Percentiles rank a stretch among this genome's conserved stretches.
Conservation (phyloP, 2,113 vertebrate species). For the Macrotis lagotis region DNA sequence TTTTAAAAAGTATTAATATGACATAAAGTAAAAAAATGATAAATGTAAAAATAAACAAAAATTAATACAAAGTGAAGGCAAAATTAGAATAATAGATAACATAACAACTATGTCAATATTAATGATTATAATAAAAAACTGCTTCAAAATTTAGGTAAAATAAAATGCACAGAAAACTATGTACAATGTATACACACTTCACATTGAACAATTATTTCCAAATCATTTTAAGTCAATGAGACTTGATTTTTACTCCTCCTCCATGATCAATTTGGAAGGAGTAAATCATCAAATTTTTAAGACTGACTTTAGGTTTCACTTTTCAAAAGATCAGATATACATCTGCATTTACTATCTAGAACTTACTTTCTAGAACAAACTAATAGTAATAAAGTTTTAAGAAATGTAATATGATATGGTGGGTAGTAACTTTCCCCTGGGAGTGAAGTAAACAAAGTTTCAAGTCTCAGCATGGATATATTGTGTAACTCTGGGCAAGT, state of each 20-base stretch:
- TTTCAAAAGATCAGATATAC: conserved; percentile 64
- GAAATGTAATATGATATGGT: not conserved
- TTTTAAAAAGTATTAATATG: conserved; percentile 76
- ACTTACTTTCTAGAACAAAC: conserved; percentile 67
- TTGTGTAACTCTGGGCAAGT: not conserved
- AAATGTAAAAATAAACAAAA: not conserved
- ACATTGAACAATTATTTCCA: conserved; percentile 69
- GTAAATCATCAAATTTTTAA: conserved; percentile 73
- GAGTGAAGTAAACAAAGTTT: not conserved
- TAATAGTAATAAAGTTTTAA: conserved; percentile 41
- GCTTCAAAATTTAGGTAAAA: not conserved
- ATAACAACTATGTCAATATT: not conserved
- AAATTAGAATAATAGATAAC: not conserved
- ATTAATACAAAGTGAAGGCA: not conserved
- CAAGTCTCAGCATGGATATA: not conserved
- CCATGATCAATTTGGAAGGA: conserved; percentile 66
- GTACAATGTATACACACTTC: not conserved
- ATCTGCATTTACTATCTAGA: conserved; percentile 62
- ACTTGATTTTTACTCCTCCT: conserved; percentile 72
- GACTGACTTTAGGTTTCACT: conserved; percentile 72
- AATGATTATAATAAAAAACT: not conserved
- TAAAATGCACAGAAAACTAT: not conserved
- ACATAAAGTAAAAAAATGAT: conserved; percentile 28
- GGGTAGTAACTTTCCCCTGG: not conserved
- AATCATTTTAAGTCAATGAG: conserved; percentile 73